Conservation (phyloP, 2,888 invertebrate species). For the Tridacna gigas region DNA sequence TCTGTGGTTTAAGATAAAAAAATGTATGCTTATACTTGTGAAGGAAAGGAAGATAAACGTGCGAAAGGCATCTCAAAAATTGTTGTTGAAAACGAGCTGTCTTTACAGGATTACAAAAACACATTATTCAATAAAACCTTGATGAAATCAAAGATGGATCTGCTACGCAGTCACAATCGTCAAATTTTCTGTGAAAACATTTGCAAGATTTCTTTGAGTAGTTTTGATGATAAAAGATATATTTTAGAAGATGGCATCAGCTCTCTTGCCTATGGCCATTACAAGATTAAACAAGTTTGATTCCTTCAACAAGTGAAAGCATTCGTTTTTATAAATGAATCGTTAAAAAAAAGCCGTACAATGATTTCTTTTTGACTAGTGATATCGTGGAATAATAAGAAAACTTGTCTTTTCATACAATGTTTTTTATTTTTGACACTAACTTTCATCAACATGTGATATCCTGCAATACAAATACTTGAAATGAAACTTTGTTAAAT, state of each 20-base stretch:
- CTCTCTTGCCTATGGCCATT: conserved; percentile 38
- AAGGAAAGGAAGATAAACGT: conserved; percentile 21
- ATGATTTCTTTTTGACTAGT: no score
- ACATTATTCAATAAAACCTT: conserved; percentile 29
- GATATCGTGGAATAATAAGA: no score
- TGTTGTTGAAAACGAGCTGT: conserved; percentile 32
- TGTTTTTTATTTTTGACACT: no score
- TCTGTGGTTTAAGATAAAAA: conserved; percentile 34
- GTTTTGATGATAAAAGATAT: conserved; percentile 48
- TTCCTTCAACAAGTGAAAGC: no score
- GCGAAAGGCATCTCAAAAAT: conserved; percentile 40
- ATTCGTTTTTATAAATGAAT: no score
- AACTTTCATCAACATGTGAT: no score
- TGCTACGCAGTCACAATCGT: conserved; percentile 44
- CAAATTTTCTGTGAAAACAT: conserved; percentile 43
- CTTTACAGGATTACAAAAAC: conserved; percentile 38
- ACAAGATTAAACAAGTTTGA: conserved; percentile 7
- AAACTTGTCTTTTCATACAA: no score
- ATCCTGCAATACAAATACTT: no score
- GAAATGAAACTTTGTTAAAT: no score
- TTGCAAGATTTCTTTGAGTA: conserved; percentile 40
- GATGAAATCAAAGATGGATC: conserved; percentile 31
- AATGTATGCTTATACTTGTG: conserved; percentile 49
- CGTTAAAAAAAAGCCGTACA: no score
- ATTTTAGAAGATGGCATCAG: conserved; percentile 38